phyloP scores from a whole-genome alignment of 2,888 invertebrate species.

The Drosophila maculinotata region DNA sequence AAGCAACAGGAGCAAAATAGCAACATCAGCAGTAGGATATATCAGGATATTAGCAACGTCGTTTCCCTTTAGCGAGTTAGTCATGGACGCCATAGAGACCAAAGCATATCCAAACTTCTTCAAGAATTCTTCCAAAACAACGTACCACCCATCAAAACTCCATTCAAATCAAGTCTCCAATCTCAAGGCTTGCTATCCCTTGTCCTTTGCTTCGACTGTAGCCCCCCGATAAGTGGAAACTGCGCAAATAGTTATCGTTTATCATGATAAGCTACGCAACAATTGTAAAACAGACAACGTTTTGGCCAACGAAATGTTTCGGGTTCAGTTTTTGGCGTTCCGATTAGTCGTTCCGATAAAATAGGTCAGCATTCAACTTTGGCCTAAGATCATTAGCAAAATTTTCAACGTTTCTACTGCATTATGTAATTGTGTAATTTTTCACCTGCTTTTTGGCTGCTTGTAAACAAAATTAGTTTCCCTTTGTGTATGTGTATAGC shows the following conservation, averaged over 20 bases:
- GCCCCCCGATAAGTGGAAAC: slow-evolving; percentile 7
- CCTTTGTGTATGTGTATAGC: slow-evolving; percentile 34
- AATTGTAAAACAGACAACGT: neutral
- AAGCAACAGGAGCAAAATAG: slow-evolving; percentile 4
- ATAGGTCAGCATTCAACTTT: slow-evolving; percentile 25
- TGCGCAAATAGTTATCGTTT: neutral
- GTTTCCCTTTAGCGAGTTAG: slow-evolving; percentile 30
- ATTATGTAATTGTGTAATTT: slow-evolving; percentile 23
- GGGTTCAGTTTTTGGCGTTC: slow-evolving; percentile 55
- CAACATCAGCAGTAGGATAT: neutral
- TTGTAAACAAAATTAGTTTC: slow-evolving; percentile 46
- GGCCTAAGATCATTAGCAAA: slow-evolving; percentile 32
- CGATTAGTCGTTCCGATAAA: slow-evolving; percentile 45
- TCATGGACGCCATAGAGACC: slow-evolving; percentile 15
- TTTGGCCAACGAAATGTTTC: slow-evolving; percentile 43
- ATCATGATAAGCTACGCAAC: neutral
- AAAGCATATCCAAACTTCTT: slow-evolving; percentile 73
- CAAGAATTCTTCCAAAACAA: slow-evolving; percentile 44
- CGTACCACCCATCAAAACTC: slow-evolving; percentile 4
- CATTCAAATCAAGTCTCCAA: neutral
- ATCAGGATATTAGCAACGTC: slow-evolving; percentile 32
- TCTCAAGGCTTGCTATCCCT: slow-evolving; percentile 21
- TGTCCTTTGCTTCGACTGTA: slow-evolving; percentile 35
- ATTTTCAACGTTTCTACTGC: slow-evolving; percentile 48
- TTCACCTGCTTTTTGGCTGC: slow-evolving; percentile 7